Percentiles rank a stretch among this genome's conserved stretches.
Conservation (phyloP, 2,888 invertebrate species). For the Andrena camellia region DNA sequence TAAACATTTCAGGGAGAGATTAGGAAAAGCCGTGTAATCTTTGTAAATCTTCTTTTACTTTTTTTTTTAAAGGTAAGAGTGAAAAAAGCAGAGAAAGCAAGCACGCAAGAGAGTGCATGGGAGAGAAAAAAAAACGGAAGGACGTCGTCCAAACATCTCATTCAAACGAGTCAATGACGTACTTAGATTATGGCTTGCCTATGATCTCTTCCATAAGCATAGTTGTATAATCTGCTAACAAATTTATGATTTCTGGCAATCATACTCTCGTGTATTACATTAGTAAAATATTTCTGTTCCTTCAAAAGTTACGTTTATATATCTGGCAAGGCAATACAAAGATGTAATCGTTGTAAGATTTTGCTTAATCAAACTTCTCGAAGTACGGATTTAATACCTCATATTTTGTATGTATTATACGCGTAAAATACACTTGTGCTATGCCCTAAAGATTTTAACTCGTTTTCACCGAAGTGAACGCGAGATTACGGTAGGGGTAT, state of each 20-base stretch:
- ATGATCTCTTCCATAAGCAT: constrained; percentile 71
- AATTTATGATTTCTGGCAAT: constrained; percentile 62
- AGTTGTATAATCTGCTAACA: constrained; percentile 70
- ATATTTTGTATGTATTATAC: constrained; percentile 64
- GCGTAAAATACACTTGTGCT: constrained; percentile 52
- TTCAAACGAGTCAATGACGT: constrained; percentile 61
- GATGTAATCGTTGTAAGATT: constrained; percentile 65
- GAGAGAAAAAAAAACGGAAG: constrained; percentile 14
- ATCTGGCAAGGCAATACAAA: constrained; percentile 62
- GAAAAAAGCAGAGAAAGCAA: constrained; percentile 6
- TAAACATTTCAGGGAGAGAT: constrained; percentile 56
- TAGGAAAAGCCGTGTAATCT: constrained; percentile 56
- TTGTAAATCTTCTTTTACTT: constrained; percentile 31
- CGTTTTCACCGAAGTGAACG: constrained; percentile 29
- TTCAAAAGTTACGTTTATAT: constrained; percentile 45
- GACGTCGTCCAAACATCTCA: constrained; percentile 54
- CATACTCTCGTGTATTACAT: constrained; percentile 58
- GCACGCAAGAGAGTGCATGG: constrained; percentile 27
- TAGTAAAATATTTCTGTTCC: constrained; percentile 55
- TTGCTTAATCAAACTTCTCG: constrained; percentile 59
- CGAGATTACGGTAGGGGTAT: constrained; percentile 33
- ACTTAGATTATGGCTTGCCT: constrained; percentile 75
- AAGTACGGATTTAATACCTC: constrained; percentile 64
- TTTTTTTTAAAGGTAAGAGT: constrained; percentile 37
- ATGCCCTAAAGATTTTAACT: constrained; percentile 48